These are phyloP conservation scores for Parelbella ahira DNA, from an alignment of 2,888 invertebrate species.

Conservation along the genomic window DNA sequence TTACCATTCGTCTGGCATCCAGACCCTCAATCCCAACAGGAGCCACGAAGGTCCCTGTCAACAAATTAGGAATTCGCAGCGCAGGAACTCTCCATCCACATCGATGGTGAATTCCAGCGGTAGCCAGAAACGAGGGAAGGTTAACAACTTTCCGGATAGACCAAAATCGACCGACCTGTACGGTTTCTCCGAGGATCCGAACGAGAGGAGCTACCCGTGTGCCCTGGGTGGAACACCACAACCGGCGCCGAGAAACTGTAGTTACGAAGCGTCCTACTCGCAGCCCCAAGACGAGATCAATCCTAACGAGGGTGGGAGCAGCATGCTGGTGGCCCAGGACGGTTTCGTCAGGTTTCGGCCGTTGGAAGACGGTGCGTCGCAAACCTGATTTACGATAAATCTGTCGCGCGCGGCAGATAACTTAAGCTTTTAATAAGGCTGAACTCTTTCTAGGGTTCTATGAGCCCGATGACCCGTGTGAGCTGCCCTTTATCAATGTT, in stretches of 20 bases:
- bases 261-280: slow-evolving; percentile 77
- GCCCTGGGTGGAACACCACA: slow-evolving; percentile 72
- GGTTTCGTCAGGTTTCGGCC: slow-evolving; percentile 93
- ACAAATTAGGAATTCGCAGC: slow-evolving; percentile 62
- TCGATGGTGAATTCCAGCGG: slow-evolving; percentile 71
- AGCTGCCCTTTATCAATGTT: not conserved
- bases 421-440: slow-evolving; percentile 57
- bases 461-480: slow-evolving; percentile 11
- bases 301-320: slow-evolving; percentile 75
- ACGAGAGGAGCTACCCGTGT: slow-evolving; percentile 66
- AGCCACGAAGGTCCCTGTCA: slow-evolving; percentile 68
- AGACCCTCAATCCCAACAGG: slow-evolving; percentile 74
- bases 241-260: slow-evolving; percentile 71
- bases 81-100: slow-evolving; percentile 69
- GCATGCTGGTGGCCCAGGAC: slow-evolving; percentile 94
- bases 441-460: no score
- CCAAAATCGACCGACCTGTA: slow-evolving; percentile 82
- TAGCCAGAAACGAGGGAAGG: slow-evolving; percentile 74
- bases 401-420: slow-evolving; percentile 63
- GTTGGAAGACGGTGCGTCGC: slow-evolving; percentile 78
- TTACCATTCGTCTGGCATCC: slow-evolving; percentile 75
- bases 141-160: slow-evolving; percentile 81
- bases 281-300: slow-evolving; percentile 78
- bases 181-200: slow-evolving; percentile 75
- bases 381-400: slow-evolving; percentile 71